Percentiles rank a stretch among this genome's conserved stretches.
Evolutionary conservation across 2,113 vertebrate genomes (phyloP).

Genomic region (Struthidea cinerea): DNA sequence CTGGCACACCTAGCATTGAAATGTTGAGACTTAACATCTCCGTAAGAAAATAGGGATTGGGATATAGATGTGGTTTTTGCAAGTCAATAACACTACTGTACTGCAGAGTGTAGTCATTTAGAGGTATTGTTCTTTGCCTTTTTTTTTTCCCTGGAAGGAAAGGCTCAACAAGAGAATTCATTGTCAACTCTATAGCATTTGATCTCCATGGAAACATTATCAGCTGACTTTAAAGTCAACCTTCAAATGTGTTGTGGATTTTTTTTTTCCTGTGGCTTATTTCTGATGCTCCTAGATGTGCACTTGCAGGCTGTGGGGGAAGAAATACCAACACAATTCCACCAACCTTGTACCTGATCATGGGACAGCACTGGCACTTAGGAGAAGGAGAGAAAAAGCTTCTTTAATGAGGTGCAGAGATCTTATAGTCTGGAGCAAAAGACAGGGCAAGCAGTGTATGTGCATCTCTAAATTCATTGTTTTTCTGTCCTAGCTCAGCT

Average conservation of each 20-base stretch:
- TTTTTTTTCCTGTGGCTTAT: neutral
- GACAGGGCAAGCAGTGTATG: neutral
- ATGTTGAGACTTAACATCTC: neutral
- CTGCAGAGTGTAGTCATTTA: neutral
- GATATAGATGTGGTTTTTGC: neutral
- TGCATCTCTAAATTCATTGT: neutral
- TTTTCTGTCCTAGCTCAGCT: neutral
- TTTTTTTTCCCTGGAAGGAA: neutral
- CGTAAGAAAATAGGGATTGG: neutral
- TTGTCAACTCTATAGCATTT: neutral
- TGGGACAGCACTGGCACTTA: neutral
- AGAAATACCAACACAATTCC: neutral
- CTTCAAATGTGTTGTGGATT: neutral
- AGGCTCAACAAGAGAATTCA: neutral
- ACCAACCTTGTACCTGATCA: neutral
- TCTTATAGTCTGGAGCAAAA: neutral
- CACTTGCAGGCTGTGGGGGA: neutral
- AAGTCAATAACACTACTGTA: neutral
- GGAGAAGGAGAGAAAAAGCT: neutral
- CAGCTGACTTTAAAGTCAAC: slow-evolving; percentile 48
- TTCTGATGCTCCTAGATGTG: slow-evolving; percentile 14
- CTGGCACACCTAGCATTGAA: neutral
- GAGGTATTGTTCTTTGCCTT: neutral
- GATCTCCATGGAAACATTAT: slow-evolving; percentile 59
- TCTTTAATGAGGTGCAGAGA: neutral